Base-by-base conservation (phyloP, 1,140 invertebrate genomes). In the Pseudachorutes palmiensis region DNA sequence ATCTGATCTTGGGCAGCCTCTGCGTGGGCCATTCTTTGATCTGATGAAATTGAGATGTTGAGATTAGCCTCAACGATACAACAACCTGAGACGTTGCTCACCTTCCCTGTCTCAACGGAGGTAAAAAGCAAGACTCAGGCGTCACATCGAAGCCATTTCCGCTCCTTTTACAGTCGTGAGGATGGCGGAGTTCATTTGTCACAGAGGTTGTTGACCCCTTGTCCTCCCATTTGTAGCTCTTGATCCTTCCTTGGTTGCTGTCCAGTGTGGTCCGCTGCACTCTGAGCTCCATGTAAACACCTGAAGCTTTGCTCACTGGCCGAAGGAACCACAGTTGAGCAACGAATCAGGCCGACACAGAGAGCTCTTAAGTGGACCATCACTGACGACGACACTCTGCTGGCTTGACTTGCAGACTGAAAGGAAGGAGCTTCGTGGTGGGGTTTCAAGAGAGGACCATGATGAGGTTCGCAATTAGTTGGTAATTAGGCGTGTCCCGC, bases 51-150 rank as follows among this genome's bases (percentile, higher is more conserved):
- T 12, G 26, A 60, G 26, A 30, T 30, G 41, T 22, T 30, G 19
- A 45, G 65, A 65, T 31, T 55, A 55, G 24, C 12, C 51, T 45
- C 19, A 62, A 41, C 58, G 55, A 72, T 69, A 64, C 61, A 72
- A 67, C 68, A 67, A 72, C 70, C 70, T 72, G 70, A 72, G 64
- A 72, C 67, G 68, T 72, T 72, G 70, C 70, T 72, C 70, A 72
- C 67, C 70, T 72, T 31, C 60, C 49, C 22, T 49, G 59, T 41
- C 57, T 36, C 22, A 63, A 66, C 64, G 45, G 68, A 66, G 67
- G 66, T 69, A 55, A 16, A 69, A 66, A 72, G 70, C 70, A 72
- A 72, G 67, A 69, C 65, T 72, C 70, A 72, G 70, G 70, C 70
- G 67, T 45, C 67, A 67, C 67, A 72, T 72, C 60, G 64, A 58